Conservation (phyloP, 2,797 vertebrate species). For the Salarias fasciatus region DNA sequence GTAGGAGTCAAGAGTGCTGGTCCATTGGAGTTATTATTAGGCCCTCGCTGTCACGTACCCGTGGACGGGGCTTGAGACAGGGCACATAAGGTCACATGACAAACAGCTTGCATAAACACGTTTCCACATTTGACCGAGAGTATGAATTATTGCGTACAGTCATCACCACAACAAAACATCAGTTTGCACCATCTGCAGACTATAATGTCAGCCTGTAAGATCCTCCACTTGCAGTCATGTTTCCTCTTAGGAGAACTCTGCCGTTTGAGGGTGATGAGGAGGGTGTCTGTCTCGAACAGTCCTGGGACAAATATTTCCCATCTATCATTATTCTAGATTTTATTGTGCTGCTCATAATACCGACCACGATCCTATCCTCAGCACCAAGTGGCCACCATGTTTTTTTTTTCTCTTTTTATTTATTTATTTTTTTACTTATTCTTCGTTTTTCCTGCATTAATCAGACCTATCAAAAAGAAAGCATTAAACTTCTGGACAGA, state of each 20-base stretch:
- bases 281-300: conserved; percentile 61
- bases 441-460: too few relatives aligned
- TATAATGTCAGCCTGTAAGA: conserved; percentile 49
- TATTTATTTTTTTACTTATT: too few relatives aligned
- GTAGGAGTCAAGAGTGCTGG: conserved; percentile 34
- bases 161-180: conserved; percentile 53
- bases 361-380: conserved; percentile 57
- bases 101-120: conserved; percentile 34
- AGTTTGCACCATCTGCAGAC: conserved; percentile 56
- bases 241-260: conserved; percentile 43
- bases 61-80: not conserved
- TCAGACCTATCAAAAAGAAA: conserved; percentile 17
- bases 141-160: conserved; percentile 47
- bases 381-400: conserved; percentile 20
- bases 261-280: conserved; percentile 49
- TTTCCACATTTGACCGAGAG: conserved; percentile 25
- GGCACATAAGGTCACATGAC: not conserved
- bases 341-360: too few relatives aligned
- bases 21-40: conserved; percentile 31
- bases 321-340: conserved; percentile 57
- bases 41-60: conserved; percentile 16
- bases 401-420: conserved; percentile 6
- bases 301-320: conserved; percentile 65
- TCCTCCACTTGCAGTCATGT: conserved; percentile 38
- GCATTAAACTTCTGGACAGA: conserved; percentile 19